phyloP scores from a whole-genome alignment of 2,888 invertebrate species.

The Furcula furcula region DNA sequence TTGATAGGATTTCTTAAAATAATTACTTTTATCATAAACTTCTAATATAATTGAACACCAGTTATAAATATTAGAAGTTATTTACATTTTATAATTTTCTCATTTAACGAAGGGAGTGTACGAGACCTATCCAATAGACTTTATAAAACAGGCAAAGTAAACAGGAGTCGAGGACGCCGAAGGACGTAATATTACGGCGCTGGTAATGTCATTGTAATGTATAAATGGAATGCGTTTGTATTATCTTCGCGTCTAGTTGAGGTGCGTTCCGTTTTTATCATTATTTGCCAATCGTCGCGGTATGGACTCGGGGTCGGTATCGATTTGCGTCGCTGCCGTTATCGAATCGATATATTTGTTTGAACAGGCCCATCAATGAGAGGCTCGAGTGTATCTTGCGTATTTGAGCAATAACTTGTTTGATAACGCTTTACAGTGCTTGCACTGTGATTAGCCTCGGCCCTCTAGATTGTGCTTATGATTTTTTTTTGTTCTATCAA shows the following conservation, averaged over 20 bases:
- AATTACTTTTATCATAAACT: no score
- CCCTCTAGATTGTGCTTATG: slow-evolving; percentile 56
- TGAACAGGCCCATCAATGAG: slow-evolving; percentile 69
- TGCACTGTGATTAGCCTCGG: slow-evolving; percentile 63
- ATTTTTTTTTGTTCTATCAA: slow-evolving; percentile 59
- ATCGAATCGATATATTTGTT: slow-evolving; percentile 77
- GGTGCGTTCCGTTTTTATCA: slow-evolving; percentile 59
- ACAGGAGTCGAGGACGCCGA: no score
- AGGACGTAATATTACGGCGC: no score
- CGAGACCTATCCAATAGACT: no score
- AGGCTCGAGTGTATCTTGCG: slow-evolving; percentile 69
- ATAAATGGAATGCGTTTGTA: slow-evolving; percentile 17
- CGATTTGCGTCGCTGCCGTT: slow-evolving; percentile 59
- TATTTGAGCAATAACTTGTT: slow-evolving; percentile 78
- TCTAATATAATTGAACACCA: no score
- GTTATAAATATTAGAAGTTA: no score
- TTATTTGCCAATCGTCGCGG: slow-evolving; percentile 54
- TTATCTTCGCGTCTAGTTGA: slow-evolving; percentile 8
- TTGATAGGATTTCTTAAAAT: no score
- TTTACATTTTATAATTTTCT: no score
- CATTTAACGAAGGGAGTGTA: no score
- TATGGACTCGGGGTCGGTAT: slow-evolving; percentile 62
- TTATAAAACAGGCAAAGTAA: no score
- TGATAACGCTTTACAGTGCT: slow-evolving; percentile 69
- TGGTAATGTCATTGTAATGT: slow-evolving; percentile 20